A percentile compares a stretch with the other conserved stretches of the same genome.
Conservation (phyloP, 2,888 invertebrate species). For the Apamea anceps region DNA sequence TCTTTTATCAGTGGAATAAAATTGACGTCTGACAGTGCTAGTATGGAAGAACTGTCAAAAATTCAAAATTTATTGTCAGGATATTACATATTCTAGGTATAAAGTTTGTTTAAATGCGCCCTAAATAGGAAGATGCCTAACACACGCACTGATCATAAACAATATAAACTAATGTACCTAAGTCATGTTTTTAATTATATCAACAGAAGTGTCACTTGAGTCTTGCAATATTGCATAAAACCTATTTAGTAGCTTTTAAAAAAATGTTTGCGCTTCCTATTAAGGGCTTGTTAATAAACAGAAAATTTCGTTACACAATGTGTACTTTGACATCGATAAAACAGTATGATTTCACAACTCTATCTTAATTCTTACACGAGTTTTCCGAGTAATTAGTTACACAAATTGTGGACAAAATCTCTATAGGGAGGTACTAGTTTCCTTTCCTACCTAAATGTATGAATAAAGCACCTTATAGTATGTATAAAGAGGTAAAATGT, state of each 20-base stretch:
- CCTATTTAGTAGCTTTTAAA: not conserved
- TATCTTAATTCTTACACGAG: not conserved
- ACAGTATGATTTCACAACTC: constrained; percentile 23
- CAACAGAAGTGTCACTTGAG: not conserved
- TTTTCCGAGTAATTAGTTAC: not conserved
- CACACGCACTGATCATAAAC: not conserved
- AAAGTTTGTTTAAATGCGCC: too few relatives aligned
- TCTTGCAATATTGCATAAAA: not conserved
- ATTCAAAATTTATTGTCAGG: too few relatives aligned
- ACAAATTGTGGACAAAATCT: constrained; percentile 4
- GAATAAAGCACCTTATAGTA: not conserved
- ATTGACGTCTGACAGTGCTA: too few relatives aligned
- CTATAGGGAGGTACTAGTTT: not conserved
- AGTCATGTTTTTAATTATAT: not conserved
- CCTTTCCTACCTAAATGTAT: not conserved
- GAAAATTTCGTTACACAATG: constrained; percentile 3
- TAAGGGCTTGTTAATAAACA: constrained; percentile 5
- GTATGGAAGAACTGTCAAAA: too few relatives aligned
- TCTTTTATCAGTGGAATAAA: too few relatives aligned
- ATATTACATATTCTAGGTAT: too few relatives aligned
- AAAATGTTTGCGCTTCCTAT: not conserved
- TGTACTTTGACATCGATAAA: constrained; percentile 40
- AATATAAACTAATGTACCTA: not conserved
- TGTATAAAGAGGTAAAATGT: not conserved
- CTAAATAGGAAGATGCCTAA: not conserved